Conservation (phyloP, 1,140 invertebrate species). For the Brachionus manjavacas region DNA sequence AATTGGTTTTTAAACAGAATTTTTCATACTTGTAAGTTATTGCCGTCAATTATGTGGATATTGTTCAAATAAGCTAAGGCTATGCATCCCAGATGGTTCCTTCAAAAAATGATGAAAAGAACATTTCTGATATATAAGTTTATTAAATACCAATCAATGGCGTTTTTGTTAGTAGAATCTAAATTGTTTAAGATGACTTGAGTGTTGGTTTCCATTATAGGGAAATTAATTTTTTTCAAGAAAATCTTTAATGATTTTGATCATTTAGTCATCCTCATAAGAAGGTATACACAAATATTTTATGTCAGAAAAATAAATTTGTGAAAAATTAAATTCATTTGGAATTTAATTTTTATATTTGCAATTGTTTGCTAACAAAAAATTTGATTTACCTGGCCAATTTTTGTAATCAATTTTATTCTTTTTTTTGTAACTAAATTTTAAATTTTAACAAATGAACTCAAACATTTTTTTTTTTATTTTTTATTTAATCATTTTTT, state of each 20-base stretch:
- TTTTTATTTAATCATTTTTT: no score
- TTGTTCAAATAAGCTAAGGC: not conserved
- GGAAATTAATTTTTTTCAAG: not conserved
- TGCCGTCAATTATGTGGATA: constrained; percentile 9
- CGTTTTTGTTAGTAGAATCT: not conserved
- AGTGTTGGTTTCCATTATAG: not conserved
- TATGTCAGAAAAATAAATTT: not conserved
- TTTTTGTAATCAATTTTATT: no score
- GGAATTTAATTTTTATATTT: not conserved
- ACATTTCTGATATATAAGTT: not conserved
- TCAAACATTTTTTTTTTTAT: no score
- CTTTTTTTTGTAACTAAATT: no score
- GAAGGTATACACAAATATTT: not conserved
- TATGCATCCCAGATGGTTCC: constrained; percentile 33
- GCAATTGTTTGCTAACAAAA: not conserved
- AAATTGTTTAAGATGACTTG: not conserved
- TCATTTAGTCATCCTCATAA: not conserved
- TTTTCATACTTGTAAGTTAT: not conserved
- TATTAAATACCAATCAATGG: not conserved
- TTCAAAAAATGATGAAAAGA: not conserved
- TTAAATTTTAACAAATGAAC: no score
- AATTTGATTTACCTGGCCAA: not conserved
- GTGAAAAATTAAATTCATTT: not conserved
- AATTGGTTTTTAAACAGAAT: not conserved
- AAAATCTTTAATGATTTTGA: not conserved